phyloP scores from a whole-genome alignment of 2,797 vertebrate genomes.

The Gorsachius magnificus region DNA sequence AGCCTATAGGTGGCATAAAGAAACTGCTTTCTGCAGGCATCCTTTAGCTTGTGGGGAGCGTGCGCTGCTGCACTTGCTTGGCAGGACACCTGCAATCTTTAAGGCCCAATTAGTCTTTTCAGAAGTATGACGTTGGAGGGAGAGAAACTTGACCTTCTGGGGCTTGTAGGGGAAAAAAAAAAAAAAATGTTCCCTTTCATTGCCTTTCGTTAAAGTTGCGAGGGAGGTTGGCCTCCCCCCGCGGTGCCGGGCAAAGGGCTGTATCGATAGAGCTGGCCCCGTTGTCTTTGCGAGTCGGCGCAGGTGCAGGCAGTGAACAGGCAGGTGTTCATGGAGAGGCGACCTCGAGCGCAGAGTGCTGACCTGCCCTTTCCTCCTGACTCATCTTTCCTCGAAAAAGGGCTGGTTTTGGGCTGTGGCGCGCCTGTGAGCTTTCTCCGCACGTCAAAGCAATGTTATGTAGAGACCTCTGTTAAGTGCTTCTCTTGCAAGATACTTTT shows the following conservation, averaged over 20 bases:
- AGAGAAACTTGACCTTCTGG: conserved; percentile 58
- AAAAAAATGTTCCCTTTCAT: conserved; percentile 29
- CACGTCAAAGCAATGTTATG: conserved; percentile 1
- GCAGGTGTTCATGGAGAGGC: conserved; percentile 72
- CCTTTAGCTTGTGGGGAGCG: not conserved
- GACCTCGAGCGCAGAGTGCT: conserved; percentile 61
- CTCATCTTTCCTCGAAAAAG: conserved; percentile 58
- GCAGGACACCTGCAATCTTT: conserved; percentile 32
- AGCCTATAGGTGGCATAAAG: not conserved
- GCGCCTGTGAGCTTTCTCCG: not conserved
- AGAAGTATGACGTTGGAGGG: not conserved
- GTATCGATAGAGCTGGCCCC: conserved; percentile 19
- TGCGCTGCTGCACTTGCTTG: not conserved
- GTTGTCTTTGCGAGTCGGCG: conserved; percentile 55
- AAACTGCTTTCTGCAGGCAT: not conserved
- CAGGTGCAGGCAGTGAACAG: conserved; percentile 70
- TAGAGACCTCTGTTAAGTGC: not conserved
- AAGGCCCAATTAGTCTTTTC: conserved; percentile 59
- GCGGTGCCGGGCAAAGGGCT: conserved; percentile 30
- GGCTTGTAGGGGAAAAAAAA: not conserved
- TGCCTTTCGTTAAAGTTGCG: conserved; percentile 37
- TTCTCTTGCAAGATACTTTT: conserved; percentile 8
- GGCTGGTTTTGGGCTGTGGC: conserved; percentile 3
- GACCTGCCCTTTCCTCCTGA: conserved; percentile 71
- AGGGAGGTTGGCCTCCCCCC: conserved; percentile 27